Base-by-base conservation (phyloP, 2,888 invertebrate genomes). In the Mesorhabditis spiculigera region DNA sequence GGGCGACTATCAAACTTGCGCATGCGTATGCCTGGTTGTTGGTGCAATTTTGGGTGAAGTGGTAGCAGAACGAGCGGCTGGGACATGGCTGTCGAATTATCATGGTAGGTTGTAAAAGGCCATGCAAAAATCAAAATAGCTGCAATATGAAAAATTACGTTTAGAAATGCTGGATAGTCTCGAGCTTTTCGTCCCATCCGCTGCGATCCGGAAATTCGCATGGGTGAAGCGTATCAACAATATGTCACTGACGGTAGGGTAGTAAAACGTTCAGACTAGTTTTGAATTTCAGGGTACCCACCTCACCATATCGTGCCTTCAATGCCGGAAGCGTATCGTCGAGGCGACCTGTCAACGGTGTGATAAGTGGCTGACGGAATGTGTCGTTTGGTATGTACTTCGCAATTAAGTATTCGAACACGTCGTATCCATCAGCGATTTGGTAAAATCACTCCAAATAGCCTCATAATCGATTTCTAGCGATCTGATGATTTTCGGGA, bases 1-100 rank as follows among this genome's bases (percentile, higher is more conserved):
- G 70, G 78, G 78, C 50, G 79, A 79, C 64, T 68, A 78, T 63
- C 79, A 79, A 45, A 76, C 78, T 16, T 78, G 78, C 67, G 76
- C 78, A 41, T 68, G 73, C 0, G 67, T 77, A 5, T 72, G 74
- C 4, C 71, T 76, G 63, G 76, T 79, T 6, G 73, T 74, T 61
- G 78, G 79, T 61, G 67, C 67, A 5, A 16, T 64, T 42, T 69
- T 79, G 42, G 65, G 72, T 6, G 74, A 77, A 41, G 71, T 68
- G 5, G 64, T 77, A 0, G 75, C 73, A 64, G 70, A 71, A n/a
- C 73, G 71, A 42, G 73, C 73, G 4, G 71, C 75, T 42, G 71
- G 69, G 8, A 70, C 73, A 10, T 79, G 79, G 79, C 71, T 75
- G n/a, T 63, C 70, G 8, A 71, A 75, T 28, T 79, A 79, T 69